Base-by-base conservation (phyloP, 2,113 vertebrate genomes). In the Tringa solitaria region DNA sequence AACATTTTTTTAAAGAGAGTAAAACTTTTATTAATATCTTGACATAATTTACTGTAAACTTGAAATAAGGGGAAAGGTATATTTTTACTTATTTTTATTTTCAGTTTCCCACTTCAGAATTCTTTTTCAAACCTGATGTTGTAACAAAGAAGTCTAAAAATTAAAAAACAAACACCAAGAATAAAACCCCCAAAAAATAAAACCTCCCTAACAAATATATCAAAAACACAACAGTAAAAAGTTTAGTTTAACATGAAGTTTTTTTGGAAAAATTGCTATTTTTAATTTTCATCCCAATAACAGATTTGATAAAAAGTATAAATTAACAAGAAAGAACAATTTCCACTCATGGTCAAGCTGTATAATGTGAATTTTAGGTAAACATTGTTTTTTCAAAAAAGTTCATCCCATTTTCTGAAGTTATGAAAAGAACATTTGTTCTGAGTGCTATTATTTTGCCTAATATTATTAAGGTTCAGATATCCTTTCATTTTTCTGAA, bases 181-280 rank as follows among this genome's bases (percentile, higher is more conserved):
- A 20, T 4, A 51, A 59, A 68, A 19, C 10, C 27, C 28, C 9
- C 18, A 26, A 8, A 43, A 59, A 39, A 2, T 4, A 20, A 5
- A 24, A 6, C 4, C 2, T 2, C 9, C 10, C 8, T 23, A 59
- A 33, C 0, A 41, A 53, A 51, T 14, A 9, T 6, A 23, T 10
- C 35, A 39, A 56, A 90, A 81, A 6, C 14, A 56, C n/a, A 10
- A 50, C 67, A 37, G 12, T 35, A 20, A 76, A 56, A 65, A 14
- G 0, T 32, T 81, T 50, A 19, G 3, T 21, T 79, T 76, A 28
- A 12, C 45, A 57, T 35, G 23, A 64, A 70, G 3, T 43, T 19
- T 51, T 76, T 23, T 76, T 68, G 9, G 5, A 3, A 67, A 24
- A 48, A 10, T 8, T 27, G 1, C 2, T 70, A 32, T 10, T 72